Conservation (phyloP, 2,113 vertebrate species). For the Gobius niger region DNA sequence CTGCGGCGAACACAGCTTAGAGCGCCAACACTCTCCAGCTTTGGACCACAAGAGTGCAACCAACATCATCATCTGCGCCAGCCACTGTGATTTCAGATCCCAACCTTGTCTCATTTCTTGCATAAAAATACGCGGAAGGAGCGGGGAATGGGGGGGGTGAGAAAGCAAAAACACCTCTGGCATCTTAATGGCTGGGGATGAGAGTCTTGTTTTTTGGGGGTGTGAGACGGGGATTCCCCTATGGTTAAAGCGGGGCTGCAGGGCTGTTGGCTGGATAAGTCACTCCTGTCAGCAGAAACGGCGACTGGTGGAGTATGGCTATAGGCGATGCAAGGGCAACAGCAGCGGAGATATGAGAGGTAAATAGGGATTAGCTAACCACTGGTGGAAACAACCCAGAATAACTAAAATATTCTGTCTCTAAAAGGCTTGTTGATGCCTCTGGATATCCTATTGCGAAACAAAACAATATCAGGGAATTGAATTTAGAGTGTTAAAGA, state of each 20-base stretch:
- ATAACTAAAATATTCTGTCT: conserved; percentile 17
- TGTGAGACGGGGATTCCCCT: conserved; percentile 41
- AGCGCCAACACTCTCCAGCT: conserved; percentile 54
- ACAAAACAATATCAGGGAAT: conserved; percentile 33
- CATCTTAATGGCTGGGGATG: conserved; percentile 60
- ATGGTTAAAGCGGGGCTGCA: conserved; percentile 58
- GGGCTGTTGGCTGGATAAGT: conserved; percentile 59
- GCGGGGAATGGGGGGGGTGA: conserved; percentile 37
- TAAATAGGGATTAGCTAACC: conserved; percentile 37
- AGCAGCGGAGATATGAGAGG: conserved; percentile 30
- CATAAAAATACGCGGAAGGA: conserved; percentile 52
- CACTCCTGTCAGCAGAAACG: conserved; percentile 67
- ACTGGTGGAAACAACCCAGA: conserved; percentile 31
- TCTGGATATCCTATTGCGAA: conserved; percentile 27
- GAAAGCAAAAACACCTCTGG: conserved; percentile 64
- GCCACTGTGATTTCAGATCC: conserved; percentile 56
- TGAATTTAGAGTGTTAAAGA: conserved; percentile 21
- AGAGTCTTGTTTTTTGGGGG: conserved; percentile 46
- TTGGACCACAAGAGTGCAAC: conserved; percentile 56
- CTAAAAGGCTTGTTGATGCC: conserved; percentile 40
- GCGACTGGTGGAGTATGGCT: conserved; percentile 57
- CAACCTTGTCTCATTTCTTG: conserved; percentile 41
- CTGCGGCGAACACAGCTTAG: conserved; percentile 51
- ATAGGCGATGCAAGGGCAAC: conserved; percentile 47
- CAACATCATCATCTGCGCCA: conserved; percentile 57